Percentiles rank a stretch among this genome's conserved stretches.
Evolutionary conservation across 2,888 invertebrate species (phyloP).

Genomic region (Aphidius colemani): DNA sequence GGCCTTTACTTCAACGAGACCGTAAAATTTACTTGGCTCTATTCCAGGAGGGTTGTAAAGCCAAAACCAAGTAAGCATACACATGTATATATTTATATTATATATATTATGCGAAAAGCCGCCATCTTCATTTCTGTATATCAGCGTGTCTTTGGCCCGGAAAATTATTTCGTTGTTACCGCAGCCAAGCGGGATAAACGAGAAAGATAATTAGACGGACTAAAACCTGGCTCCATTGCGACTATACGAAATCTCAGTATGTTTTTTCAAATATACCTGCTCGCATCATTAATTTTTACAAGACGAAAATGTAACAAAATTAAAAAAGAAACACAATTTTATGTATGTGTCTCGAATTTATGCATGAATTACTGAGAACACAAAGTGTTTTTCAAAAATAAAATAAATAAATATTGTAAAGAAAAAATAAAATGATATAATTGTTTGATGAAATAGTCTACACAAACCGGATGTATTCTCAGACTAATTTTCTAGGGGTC

Average conservation of each 20-base stretch:
- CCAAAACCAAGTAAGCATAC: neutral
- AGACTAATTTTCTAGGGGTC: too few relatives aligned
- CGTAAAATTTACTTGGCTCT: slow-evolving; percentile 26
- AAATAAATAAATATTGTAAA: too few relatives aligned
- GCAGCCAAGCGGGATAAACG: slow-evolving; percentile 43
- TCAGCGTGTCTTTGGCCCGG: slow-evolving; percentile 29
- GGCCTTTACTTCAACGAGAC: slow-evolving; percentile 22
- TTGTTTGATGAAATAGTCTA: too few relatives aligned
- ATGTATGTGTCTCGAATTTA: neutral
- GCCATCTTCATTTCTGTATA: slow-evolving; percentile 20
- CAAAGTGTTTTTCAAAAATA: too few relatives aligned
- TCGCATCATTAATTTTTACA: slow-evolving; percentile 25
- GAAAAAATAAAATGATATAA: too few relatives aligned
- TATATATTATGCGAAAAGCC: slow-evolving; percentile 9
- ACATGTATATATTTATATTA: slow-evolving; percentile 8
- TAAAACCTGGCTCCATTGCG: slow-evolving; percentile 28
- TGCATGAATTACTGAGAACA: neutral
- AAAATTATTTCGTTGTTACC: slow-evolving; percentile 35
- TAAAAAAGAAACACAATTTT: too few relatives aligned
- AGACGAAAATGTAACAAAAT: neutral
- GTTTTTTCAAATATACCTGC: slow-evolving; percentile 12
- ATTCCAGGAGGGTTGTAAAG: slow-evolving; percentile 14
- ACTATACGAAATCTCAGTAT: slow-evolving; percentile 19
- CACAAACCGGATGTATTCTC: too few relatives aligned
- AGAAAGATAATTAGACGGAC: slow-evolving; percentile 40